Conservation (phyloP, 2,113 vertebrate species). For the Phyllostomus hastatus region DNA sequence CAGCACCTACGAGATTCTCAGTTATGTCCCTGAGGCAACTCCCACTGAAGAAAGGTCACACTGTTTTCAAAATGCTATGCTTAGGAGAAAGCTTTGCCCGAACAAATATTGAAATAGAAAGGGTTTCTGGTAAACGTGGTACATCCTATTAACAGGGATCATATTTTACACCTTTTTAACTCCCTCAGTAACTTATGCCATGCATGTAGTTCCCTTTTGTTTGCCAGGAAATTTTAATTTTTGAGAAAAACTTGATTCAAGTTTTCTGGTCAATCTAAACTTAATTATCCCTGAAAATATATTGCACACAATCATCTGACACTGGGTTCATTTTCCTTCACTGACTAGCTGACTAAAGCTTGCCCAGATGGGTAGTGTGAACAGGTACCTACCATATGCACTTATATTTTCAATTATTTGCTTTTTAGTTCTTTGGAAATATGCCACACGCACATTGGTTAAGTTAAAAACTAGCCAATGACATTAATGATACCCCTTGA, state of each 20-base stretch:
- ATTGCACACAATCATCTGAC: background rate
- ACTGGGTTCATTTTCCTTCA: slow-evolving; percentile 1
- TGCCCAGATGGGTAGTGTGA: background rate
- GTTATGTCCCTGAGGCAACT: background rate
- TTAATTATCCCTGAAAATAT: background rate
- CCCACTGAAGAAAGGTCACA: background rate
- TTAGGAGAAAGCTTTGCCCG: slow-evolving; percentile 9
- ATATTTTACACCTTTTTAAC: background rate
- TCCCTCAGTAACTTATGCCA: background rate
- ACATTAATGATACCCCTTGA: background rate
- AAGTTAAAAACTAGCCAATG: background rate
- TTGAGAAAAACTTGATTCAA: background rate
- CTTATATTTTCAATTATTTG: slow-evolving; percentile 25
- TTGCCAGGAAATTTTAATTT: slow-evolving; percentile 22
- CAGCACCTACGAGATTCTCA: background rate
- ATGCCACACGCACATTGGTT: background rate
- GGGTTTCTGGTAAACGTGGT: background rate
- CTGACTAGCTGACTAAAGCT: background rate
- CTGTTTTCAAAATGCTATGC: background rate
- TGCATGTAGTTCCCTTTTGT: slow-evolving; percentile 29
- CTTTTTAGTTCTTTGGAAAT: slow-evolving; percentile 47
- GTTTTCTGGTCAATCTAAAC: slow-evolving; percentile 9
- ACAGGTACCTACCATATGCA: background rate
- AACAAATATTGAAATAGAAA: slow-evolving; percentile 22
- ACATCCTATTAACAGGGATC: background rate